Base-by-base conservation (phyloP, 2,888 invertebrate species). In the Dusona sp. region DNA sequence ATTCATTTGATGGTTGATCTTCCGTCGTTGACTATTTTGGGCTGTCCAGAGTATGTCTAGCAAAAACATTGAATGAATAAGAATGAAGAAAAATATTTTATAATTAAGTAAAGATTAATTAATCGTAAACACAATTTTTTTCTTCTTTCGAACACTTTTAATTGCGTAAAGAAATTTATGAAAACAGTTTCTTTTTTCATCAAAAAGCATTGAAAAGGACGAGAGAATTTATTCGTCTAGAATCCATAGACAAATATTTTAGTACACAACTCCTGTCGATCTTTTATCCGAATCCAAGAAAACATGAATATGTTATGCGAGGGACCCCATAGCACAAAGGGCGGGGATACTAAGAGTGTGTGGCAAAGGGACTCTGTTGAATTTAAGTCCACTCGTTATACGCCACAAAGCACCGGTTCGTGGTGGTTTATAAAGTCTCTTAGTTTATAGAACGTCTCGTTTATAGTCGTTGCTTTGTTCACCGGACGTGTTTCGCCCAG, bases 391-490 rank as follows among this genome's bases (percentile, higher is more conserved):
- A 73, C 72, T 70, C 70, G 64, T 79, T 22, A 51, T 29, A 38
- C n/a, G 65, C 72, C 51, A 74, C 48, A 51, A 70, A 64, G 64
- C 36, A 16, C 16, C 11, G 22, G 29, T 42, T 61, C 48, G 74
- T 57, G 80, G 80, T 72, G 54, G 33, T 73, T 81, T 81, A 73
- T 81, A 88, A 67, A 80, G 61, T 67, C 79, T 22, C 33, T 36
- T n/a, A 36, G 65, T 64, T 33, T 54, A 72, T 33, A 61, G 33
- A 42, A 68, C 33, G 48, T 22, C 83, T 65, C 74, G 81, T 84
- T 86, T 88, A 88, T 88, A 82, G 88, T 85, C 88, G 86, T 68
- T 54, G 85, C 86, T 89, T 89, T 89, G 88, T 89, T 87, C 74
- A 83, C 38, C 75, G 78, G 83, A 85, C 81, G 80, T 86, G 82